phyloP scores from a whole-genome alignment of 2,113 vertebrate genomes.

The Nesoenas mayeri region DNA sequence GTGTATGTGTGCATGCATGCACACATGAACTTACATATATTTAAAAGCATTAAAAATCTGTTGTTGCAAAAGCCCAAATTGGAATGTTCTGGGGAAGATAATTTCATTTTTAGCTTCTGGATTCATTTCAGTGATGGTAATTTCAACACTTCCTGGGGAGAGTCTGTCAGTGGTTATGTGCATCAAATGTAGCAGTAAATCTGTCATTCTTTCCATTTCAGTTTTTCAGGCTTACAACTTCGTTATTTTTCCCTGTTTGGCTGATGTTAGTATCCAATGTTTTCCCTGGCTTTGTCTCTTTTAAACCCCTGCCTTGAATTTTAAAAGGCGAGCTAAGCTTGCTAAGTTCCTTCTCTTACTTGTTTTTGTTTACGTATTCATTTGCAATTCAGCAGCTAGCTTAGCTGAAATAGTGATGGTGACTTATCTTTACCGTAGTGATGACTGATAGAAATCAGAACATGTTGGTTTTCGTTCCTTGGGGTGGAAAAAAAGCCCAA shows the following conservation, averaged over 20 bases:
- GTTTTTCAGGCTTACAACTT: conserved; percentile 47
- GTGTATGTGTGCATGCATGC: background rate
- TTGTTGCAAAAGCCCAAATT: conserved; percentile 59
- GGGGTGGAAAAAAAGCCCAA: background rate
- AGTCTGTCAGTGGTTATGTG: conserved; percentile 53
- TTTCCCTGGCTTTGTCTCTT: conserved; percentile 59
- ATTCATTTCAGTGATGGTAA: conserved; percentile 63
- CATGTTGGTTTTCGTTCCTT: conserved; percentile 5
- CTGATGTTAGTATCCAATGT: conserved; percentile 31
- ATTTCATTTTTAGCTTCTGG: conserved; percentile 72
- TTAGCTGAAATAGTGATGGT: background rate
- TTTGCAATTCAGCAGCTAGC: conserved; percentile 39
- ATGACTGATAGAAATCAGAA: background rate
- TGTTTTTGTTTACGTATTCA: conserved; percentile 47
- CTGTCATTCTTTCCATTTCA: conserved; percentile 65
- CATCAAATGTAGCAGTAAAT: conserved; percentile 55
- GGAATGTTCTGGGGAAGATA: conserved; percentile 71
- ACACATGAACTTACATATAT: background rate
- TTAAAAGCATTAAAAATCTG: conserved; percentile 31
- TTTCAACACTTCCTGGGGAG: conserved; percentile 67
- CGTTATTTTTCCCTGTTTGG: conserved; percentile 59
- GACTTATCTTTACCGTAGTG: background rate
- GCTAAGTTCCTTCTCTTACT: conserved; percentile 20
- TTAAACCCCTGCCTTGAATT: conserved; percentile 60
- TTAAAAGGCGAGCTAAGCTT: conserved; percentile 36